Conservation (phyloP, 2,797 vertebrate genomes). For the Thalassophryne amazonica region DNA sequence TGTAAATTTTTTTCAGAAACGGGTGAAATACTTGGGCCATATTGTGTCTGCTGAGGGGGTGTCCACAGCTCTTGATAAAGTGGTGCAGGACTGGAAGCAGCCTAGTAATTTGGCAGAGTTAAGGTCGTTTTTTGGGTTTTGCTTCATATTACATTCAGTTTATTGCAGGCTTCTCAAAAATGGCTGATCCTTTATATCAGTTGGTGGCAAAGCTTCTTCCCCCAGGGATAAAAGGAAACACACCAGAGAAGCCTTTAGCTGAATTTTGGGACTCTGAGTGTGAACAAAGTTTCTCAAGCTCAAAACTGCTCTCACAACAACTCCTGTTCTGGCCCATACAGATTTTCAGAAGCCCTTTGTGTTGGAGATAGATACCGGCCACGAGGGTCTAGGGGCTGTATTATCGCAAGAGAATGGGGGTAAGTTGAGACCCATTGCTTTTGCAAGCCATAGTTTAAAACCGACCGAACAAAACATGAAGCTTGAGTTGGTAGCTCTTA, state of each 20-base stretch:
- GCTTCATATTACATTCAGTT: not conserved
- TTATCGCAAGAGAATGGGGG: no score
- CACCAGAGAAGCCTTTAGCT: not conserved
- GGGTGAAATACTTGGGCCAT: conserved; percentile 1
- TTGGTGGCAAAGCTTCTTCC: no score
- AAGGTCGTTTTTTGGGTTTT: not conserved
- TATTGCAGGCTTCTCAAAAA: no score
- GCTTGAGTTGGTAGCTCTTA: no score
- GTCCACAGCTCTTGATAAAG: conserved; percentile 1
- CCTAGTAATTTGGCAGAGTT: not conserved
- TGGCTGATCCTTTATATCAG: no score
- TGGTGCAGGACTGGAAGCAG: no score
- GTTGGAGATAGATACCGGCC: no score
- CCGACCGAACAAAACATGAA: no score
- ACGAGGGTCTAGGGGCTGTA: no score
- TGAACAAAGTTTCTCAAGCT: not conserved
- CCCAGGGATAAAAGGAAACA: not conserved
- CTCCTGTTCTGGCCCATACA: not conserved
- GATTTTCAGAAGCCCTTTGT: not conserved
- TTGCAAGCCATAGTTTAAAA: not conserved
- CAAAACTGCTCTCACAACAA: not conserved
- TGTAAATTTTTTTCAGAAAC: not conserved
- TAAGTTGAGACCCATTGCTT: no score
- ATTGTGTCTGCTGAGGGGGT: conserved; percentile 1
- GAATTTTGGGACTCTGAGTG: not conserved